phyloP scores from a whole-genome alignment of 2,113 vertebrate genomes.

The Pelvicachromis taeniatus region DNA sequence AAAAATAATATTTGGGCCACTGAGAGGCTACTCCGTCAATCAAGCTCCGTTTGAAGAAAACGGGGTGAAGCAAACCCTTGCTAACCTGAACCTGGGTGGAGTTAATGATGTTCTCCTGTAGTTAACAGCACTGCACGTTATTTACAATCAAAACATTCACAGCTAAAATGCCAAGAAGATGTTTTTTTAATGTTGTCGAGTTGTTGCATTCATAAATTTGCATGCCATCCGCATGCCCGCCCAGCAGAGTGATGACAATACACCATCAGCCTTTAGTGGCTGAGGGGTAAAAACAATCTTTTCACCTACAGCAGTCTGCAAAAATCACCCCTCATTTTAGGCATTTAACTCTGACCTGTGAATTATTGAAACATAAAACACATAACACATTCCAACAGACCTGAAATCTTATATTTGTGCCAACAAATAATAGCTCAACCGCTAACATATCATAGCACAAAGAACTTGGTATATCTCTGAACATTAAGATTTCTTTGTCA shows the following conservation, averaged over 20 bases:
- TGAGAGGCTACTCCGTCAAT: background rate
- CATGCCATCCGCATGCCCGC: background rate
- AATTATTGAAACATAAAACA: background rate
- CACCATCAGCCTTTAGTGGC: background rate
- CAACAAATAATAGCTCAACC: background rate
- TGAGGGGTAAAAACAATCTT: background rate
- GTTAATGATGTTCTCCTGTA: background rate
- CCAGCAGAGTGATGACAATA: background rate
- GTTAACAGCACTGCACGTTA: background rate
- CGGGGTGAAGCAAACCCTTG: background rate
- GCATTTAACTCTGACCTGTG: fast-evolving
- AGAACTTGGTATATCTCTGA: background rate
- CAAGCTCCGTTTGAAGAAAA: background rate
- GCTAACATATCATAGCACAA: background rate
- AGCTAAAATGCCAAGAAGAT: background rate
- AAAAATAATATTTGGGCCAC: background rate
- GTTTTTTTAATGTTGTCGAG: background rate
- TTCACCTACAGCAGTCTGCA: background rate
- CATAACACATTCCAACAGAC: background rate
- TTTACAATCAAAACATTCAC: background rate
- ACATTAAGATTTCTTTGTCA: background rate
- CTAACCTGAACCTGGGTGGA: fast-evolving
- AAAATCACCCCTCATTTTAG: background rate
- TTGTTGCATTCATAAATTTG: background rate
- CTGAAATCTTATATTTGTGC: background rate